Conservation (phyloP, 53 echinoderm and acorn worm genomes). For the Zoroaster sp. region DNA sequence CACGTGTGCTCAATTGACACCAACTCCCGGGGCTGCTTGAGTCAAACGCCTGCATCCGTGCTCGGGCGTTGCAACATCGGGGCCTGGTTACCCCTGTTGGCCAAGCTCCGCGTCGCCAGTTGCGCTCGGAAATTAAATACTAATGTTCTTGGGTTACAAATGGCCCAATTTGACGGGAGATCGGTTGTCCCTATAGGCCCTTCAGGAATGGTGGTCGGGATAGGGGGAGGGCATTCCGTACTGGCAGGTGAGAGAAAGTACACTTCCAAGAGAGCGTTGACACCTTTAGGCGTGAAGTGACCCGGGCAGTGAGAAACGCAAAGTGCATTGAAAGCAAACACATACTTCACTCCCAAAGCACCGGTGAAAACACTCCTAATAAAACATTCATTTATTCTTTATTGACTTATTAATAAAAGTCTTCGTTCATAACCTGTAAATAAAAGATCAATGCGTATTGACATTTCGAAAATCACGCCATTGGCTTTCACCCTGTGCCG, state of each 20-base stretch:
- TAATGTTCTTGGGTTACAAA: constrained; percentile 63
- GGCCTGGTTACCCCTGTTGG: constrained; percentile 34
- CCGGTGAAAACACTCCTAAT: no score
- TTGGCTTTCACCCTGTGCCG: no score
- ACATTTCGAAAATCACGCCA: no score
- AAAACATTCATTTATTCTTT: no score
- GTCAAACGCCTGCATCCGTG: neutral
- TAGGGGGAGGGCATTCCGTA: constrained; percentile 32
- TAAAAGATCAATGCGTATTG: no score
- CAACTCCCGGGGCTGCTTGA: neutral
- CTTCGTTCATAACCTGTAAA: no score
- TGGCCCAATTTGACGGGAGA: constrained; percentile 51
- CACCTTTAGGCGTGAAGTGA: constrained; percentile 39
- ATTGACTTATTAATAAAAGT: no score
- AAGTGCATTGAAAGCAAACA: constrained; percentile 21
- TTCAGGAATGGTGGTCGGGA: constrained; percentile 18
- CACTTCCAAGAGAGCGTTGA: constrained; percentile 39
- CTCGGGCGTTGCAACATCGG: constrained; percentile 3
- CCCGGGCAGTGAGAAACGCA: neutral
- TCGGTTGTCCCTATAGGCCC: constrained; percentile 26
- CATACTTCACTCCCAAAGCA: neutral
- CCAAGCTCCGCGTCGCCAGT: constrained; percentile 1
- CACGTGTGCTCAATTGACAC: constrained; percentile 6
- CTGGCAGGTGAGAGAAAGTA: constrained; percentile 49
- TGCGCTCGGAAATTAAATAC: constrained; percentile 54